Percentiles rank a stretch among this genome's conserved stretches.
Evolutionary conservation across 2,797 vertebrate genomes (phyloP).

Genomic region (Pantherophis vulpinus): DNA sequence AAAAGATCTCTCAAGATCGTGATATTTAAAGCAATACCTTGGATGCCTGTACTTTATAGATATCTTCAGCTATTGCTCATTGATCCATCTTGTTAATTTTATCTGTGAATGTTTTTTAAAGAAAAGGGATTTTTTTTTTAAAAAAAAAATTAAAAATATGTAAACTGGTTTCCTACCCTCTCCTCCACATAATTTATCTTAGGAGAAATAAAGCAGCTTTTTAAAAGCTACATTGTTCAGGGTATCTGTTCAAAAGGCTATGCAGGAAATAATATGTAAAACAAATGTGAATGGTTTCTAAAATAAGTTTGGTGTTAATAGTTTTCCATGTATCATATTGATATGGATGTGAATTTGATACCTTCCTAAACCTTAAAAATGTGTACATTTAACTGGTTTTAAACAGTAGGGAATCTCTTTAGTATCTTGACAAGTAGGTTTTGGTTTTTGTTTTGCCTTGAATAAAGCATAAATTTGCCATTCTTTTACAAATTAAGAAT

Average conservation of each 20-base stretch:
- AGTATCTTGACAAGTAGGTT: neutral
- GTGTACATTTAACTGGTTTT: constrained; percentile 27
- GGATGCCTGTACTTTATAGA: neutral
- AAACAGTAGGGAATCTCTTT: constrained; percentile 21
- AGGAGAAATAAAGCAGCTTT: neutral
- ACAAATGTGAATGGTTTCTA: neutral
- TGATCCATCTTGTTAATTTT: neutral
- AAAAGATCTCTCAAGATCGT: neutral
- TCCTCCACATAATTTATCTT: constrained; percentile 1
- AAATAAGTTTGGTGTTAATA: neutral
- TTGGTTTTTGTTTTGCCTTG: neutral
- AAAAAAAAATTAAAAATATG: neutral
- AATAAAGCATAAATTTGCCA: constrained; percentile 23
- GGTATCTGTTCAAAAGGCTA: constrained; percentile 43
- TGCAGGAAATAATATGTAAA: constrained; percentile 36
- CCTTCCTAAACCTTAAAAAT: constrained; percentile 23
- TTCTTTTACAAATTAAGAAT: constrained; percentile 48
- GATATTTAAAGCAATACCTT: neutral
- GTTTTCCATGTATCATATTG: constrained; percentile 47
- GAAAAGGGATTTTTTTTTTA: neutral
- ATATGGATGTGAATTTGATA: constrained; percentile 37
- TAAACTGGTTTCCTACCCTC: constrained; percentile 9
- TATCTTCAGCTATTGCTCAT: neutral
- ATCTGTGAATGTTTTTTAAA: neutral
- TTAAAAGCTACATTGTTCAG: constrained; percentile 34